Percentiles rank a stretch among this genome's conserved stretches.
These are phyloP conservation scores for Bradypus variegatus DNA, from an alignment of 2,797 vertebrate genomes.

Conservation along the genomic window DNA sequence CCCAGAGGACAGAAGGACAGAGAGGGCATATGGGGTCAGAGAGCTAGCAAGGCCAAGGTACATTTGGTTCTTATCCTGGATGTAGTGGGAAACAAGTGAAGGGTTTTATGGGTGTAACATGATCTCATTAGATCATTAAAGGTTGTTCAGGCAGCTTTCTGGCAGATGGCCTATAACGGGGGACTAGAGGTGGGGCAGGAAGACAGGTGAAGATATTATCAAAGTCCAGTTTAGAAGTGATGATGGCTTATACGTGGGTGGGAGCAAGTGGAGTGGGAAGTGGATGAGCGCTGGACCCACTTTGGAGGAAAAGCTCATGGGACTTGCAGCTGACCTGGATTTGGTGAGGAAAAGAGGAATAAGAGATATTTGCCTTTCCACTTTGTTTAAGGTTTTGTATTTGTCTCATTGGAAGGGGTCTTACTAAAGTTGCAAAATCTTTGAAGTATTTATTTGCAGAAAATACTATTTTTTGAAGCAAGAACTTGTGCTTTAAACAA, in stretches of 20 bases:
- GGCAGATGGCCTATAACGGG: background rate
- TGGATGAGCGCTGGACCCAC: background rate
- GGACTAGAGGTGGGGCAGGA: background rate
- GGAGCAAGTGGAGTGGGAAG: rapidly evolving
- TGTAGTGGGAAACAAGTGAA: background rate
- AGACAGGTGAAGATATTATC: background rate
- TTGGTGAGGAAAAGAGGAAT: background rate
- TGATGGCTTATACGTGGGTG: rapidly evolving
- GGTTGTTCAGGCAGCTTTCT: background rate
- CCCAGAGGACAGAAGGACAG: background rate
- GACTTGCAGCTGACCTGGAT: background rate
- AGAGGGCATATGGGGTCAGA: too few relatives aligned
- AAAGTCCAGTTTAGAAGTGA: background rate
- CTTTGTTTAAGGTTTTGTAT: background rate
- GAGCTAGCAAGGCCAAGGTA: background rate
- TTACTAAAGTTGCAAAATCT: background rate
- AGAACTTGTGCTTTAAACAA: background rate
- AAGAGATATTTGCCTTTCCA: background rate
- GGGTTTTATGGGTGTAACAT: background rate
- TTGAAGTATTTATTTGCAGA: background rate
- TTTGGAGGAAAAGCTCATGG: background rate
- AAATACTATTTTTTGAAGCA: background rate
- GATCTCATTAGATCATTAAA: background rate
- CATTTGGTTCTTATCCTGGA: background rate
- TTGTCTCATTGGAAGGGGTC: background rate